Percentiles rank a stretch among this genome's conserved stretches.
Conservation (phyloP, 92 coral and sea anemone species). For the Parazoanthus swiftii region DNA sequence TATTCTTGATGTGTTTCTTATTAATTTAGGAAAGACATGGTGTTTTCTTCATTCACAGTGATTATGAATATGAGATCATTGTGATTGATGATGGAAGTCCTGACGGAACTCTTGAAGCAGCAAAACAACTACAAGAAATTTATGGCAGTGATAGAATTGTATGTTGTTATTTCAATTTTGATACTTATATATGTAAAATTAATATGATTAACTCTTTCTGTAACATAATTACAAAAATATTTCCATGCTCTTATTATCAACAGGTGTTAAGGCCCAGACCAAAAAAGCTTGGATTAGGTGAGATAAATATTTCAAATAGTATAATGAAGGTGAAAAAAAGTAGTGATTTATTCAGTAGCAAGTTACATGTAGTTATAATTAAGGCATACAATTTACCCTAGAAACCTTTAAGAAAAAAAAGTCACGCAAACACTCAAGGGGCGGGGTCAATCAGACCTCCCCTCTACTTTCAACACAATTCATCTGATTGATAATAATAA, state of each 20-base stretch:
- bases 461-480: too few relatives aligned
- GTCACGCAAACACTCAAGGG: too few relatives aligned
- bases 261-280: constrained; percentile 92
- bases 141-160: constrained; percentile 94
- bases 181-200: neutral
- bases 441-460: too few relatives aligned
- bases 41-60: constrained; percentile 46
- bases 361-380: too few relatives aligned
- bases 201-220: neutral
- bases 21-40: neutral
- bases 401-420: too few relatives aligned
- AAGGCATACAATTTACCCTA: too few relatives aligned
- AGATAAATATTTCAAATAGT: neutral
- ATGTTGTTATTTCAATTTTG: constrained; percentile 36
- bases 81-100: constrained; percentile 99
- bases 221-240: neutral
- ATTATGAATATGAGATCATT: constrained; percentile 80
- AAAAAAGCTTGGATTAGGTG: constrained; percentile 95
- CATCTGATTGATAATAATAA: too few relatives aligned
- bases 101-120: constrained; percentile 97
- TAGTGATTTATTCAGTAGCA: too few relatives aligned
- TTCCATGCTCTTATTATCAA: neutral
- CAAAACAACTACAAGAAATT: constrained; percentile 84
- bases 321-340: too few relatives aligned
- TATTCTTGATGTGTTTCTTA: neutral